A percentile compares a stretch with the other conserved stretches of the same genome.
Evolutionary conservation across 2,113 vertebrate genomes (phyloP).

Genomic region (Okapia johnstoni): DNA sequence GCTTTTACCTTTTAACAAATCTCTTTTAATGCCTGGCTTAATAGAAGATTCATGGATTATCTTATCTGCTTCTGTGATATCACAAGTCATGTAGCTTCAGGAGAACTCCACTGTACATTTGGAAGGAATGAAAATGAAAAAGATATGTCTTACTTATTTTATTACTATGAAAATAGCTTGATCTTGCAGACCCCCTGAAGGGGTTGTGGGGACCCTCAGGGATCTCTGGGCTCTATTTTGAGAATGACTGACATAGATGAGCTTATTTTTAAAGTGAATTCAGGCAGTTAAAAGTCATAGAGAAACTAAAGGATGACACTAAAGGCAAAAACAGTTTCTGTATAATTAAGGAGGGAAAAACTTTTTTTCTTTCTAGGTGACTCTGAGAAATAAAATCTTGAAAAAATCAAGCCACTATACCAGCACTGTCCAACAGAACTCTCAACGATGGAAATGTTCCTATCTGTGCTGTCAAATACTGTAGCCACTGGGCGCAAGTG

Average conservation of each 20-base stretch:
- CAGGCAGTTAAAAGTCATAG: neutral
- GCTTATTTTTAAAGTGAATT: constrained; percentile 38
- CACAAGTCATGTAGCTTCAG: neutral
- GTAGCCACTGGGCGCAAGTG: neutral
- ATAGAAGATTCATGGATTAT: neutral
- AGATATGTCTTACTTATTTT: neutral
- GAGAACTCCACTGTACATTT: neutral
- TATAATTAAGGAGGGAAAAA: neutral
- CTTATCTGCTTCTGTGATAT: neutral
- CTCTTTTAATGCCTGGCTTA: neutral
- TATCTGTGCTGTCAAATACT: neutral
- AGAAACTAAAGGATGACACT: neutral
- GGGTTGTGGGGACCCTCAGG: neutral
- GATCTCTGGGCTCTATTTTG: neutral
- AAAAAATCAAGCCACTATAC: neutral
- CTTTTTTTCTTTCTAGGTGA: constrained; percentile 10
- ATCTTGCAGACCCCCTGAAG: neutral
- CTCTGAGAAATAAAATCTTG: constrained; percentile 12
- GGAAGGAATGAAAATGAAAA: neutral
- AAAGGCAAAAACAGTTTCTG: neutral
- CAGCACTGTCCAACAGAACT: neutral
- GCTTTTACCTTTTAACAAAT: neutral
- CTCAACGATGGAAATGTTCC: neutral
- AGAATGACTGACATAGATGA: neutral
- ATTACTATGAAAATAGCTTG: constrained; percentile 17